Percentiles rank a stretch among this genome's conserved stretches.
phyloP scores from a whole-genome alignment of 2,797 vertebrate genomes.

The Artibeus lituratus region DNA sequence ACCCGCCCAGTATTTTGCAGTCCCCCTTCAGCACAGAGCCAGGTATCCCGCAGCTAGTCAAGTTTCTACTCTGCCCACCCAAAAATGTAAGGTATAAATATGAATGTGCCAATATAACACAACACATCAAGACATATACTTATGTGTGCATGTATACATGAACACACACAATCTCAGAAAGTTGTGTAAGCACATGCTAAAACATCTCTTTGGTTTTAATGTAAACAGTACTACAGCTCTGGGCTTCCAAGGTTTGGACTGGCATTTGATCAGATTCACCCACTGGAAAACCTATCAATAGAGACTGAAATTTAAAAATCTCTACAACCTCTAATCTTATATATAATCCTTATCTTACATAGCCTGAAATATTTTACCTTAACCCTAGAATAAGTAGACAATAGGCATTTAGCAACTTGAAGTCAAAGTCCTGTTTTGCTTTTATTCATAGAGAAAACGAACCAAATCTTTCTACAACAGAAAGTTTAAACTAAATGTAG shows the following conservation, averaged over 20 bases:
- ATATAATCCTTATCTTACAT: background rate
- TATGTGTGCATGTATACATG: background rate
- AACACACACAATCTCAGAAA: background rate
- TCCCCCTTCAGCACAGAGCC: background rate
- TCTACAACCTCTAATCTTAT: background rate
- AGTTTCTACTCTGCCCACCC: background rate
- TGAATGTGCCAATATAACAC: background rate
- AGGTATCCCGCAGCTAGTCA: background rate
- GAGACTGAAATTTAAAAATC: background rate
- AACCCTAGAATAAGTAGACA: background rate
- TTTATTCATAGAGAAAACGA: background rate
- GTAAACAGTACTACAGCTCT: background rate
- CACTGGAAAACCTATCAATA: background rate
- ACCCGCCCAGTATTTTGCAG: background rate
- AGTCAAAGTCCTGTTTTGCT: background rate
- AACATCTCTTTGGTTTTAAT: background rate
- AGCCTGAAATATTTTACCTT: background rate
- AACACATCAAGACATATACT: background rate
- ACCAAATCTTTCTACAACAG: background rate
- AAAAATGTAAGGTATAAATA: background rate
- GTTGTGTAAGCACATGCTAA: background rate
- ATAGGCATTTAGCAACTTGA: background rate
- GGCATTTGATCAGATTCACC: background rate
- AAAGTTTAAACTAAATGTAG: constrained; percentile 7
- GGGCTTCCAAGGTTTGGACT: background rate